Evolutionary conservation across 2,888 invertebrate genomes (phyloP), one percentile per base, ranked within the genome.

Genomic region (Lymantria monacha): DNA sequence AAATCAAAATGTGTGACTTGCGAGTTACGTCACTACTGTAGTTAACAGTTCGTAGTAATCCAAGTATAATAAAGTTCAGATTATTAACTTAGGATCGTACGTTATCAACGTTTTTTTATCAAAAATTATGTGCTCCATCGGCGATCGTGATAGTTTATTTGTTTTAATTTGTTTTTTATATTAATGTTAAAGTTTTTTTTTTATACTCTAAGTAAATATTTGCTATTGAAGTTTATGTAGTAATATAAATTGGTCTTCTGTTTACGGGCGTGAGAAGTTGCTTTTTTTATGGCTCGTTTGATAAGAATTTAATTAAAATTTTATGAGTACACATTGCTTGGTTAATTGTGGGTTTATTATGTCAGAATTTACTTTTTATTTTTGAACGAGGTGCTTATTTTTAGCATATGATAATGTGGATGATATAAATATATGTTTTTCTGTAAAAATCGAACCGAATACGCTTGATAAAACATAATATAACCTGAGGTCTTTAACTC

Each of bases 31-130:
- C 22, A 22, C 22, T 22, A 22, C 22, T 22, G 22, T 22, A 22
- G 22, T 22, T 22, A 22, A 22, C 5, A 22, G 5, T 22, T 31
- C 44, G 36, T 48, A 30, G 52, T 52, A 45, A 45, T 36, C 52
- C 7, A 11, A 36, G n/a, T n/a, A 36, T 36, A 36, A 36, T 36
- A 36, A 38, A n/a, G 12, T 12, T 13, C 7, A 55, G 55, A 61
- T 61, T 69, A 69, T 59, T 69, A 63, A 59, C 44, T 49, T 56
- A 49, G 46, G 48, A 57, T 61, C 53, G 44, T 30, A 45, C 42
- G 47, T 59, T 66, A 69, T 69, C 65, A 12, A 43, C 48, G 46
- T 49, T 52, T 10, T 22, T 63, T 58, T 64, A 67, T 63, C 53
- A 43, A 37, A n/a, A 61, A 57, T 55, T 58, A 59, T 53, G 54